Conservation (phyloP, 2,113 vertebrate species). For the Isichthys henryi region DNA sequence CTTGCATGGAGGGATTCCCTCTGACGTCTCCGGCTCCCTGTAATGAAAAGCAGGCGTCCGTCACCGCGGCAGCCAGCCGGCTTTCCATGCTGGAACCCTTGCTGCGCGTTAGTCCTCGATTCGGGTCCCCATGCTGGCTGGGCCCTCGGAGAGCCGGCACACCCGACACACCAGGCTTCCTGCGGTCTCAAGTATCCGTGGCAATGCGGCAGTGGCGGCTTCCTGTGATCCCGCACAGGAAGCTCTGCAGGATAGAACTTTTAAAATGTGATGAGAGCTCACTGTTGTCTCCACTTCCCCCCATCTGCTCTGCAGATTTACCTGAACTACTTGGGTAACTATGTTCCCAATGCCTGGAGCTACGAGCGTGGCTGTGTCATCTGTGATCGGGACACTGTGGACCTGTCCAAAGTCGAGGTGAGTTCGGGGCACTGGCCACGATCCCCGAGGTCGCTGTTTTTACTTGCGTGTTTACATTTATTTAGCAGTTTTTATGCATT, state of each 20-base stretch:
- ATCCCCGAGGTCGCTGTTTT: background rate
- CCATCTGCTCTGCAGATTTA: slow-evolving; percentile 66
- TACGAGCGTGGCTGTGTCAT: slow-evolving; percentile 76
- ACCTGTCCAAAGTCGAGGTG: slow-evolving; percentile 73
- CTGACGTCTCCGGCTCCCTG: slow-evolving; percentile 9
- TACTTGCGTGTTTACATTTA: background rate
- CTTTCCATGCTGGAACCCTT: background rate
- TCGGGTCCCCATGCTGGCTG: background rate
- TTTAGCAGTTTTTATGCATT: background rate
- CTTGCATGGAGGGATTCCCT: slow-evolving; percentile 14
- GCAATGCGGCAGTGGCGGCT: background rate
- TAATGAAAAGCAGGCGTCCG: slow-evolving; percentile 20
- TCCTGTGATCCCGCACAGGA: background rate
- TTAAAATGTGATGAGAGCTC: background rate
- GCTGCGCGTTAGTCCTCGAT: background rate
- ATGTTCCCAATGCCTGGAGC: slow-evolving; percentile 88
- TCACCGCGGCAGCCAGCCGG: background rate
- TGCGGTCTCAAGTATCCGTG: background rate
- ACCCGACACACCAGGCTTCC: background rate
- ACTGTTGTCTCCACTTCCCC: background rate
- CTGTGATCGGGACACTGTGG: slow-evolving; percentile 75
- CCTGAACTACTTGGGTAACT: slow-evolving; percentile 90
- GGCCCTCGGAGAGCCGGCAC: background rate
- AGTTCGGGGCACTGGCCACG: slow-evolving; percentile 43
- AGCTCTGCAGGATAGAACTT: background rate